Base-by-base conservation (phyloP, 2,888 invertebrate genomes). In the Aspidiotus destructor region DNA sequence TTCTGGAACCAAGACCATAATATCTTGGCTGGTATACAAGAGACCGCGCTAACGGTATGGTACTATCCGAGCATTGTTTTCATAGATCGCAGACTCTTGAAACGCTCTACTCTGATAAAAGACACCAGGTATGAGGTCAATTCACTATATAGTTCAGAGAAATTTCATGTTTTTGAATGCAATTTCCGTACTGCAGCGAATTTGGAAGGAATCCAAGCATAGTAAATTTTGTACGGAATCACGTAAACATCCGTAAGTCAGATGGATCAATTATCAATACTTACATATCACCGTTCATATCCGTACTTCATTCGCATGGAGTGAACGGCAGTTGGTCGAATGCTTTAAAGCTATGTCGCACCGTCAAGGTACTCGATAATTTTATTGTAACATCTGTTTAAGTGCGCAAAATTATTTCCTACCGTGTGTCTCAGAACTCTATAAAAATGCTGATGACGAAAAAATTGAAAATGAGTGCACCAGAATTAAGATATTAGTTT, bases 171-270 rank as follows among this genome's bases (percentile, higher is more conserved):
- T 52, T 61, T 13, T 16, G 13, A 42, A 62, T 44, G 52, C 58
- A 13, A 15, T 5, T 54, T 65, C 64, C 69, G 53, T 69, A 41
- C 72, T 73, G 15, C 73, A 91, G 90, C 72, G 94, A 96, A 77
- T 85, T 92, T 73, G 95, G 95, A 3, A 87, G 91, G 74, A 88
- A 88, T 74, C 91, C 95, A 0, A 83, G 85, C 70, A 83, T 97
- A 13, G 80, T 87, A 69, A 86, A 85, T 74, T 91, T 95, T 74
- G 85, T 90, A 73, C 91, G 92, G 70, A 90, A 90, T 70, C 85
- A 89, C 68, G 85, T 93, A 1, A 87, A 87, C 1, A 83, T 98
- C 62, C 84, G 94, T 28, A 85, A 93, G 55, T 88, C 88, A 0
- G 94, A 97, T 75, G 98, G 98, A 0, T 90, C 95, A 0, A 78